These are phyloP conservation scores for Conistra vaccinii DNA, from an alignment of 2,888 invertebrate genomes.

Conservation along the genomic window DNA sequence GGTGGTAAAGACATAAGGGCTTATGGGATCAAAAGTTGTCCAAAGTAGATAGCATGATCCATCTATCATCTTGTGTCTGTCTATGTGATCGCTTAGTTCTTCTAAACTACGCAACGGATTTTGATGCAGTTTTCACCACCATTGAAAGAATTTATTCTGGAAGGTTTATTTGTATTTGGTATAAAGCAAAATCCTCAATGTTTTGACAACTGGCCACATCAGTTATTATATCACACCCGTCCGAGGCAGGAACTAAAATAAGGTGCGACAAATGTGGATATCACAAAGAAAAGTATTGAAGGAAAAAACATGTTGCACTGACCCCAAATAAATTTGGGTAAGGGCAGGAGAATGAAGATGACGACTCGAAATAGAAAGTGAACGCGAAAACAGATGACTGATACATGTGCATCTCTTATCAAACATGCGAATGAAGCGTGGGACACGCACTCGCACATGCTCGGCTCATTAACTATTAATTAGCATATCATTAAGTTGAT, in stretches of 20 bases:
- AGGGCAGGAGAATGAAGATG: too few species aligned
- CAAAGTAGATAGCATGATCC: slow-evolving; percentile 1
- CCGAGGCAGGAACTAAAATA: not conserved
- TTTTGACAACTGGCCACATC: not conserved
- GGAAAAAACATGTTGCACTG: too few species aligned
- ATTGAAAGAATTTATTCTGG: not conserved
- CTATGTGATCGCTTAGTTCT: not conserved
- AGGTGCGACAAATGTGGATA: not conserved
- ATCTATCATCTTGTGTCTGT: too few species aligned
- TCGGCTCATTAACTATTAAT: slow-evolving; percentile 16
- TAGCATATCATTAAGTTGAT: slow-evolving; percentile 17
- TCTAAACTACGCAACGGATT: not conserved
- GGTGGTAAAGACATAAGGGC: not conserved
- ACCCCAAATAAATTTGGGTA: too few species aligned
- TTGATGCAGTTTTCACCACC: not conserved
- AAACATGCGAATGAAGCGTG: slow-evolving; percentile 41
- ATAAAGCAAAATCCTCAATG: not conserved
- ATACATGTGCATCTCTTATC: slow-evolving; percentile 38
- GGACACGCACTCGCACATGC: slow-evolving; percentile 1
- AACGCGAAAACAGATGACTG: slow-evolving; percentile 5
- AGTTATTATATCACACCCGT: too few species aligned
- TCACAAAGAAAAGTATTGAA: too few species aligned
- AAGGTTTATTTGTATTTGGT: not conserved
- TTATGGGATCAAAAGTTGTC: not conserved
- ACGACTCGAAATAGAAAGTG: too few species aligned